Conservation (phyloP, 30 jellyfish, hydroid and myxozoan genomes). For the Turritopsis dohrnii region DNA sequence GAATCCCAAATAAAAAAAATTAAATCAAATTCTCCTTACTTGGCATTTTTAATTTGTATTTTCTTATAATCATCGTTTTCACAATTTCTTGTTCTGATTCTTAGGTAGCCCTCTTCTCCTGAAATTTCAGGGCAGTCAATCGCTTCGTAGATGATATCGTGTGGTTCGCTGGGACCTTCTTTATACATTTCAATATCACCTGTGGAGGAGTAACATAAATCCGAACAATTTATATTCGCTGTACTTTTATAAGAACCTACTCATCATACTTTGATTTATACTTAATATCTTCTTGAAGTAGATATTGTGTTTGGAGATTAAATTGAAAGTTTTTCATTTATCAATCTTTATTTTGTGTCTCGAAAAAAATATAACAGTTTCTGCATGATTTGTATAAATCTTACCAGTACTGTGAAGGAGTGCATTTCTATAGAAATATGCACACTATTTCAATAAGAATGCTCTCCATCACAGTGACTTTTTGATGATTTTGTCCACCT, state of each 20-base stretch:
- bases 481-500: not conserved
- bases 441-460: not conserved
- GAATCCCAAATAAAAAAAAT: too few relatives aligned
- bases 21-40: slow-evolving; percentile 32
- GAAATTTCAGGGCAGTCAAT: slow-evolving; percentile 82
- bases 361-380: too few relatives aligned
- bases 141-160: slow-evolving; percentile 64
- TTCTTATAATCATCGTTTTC: slow-evolving; percentile 43
- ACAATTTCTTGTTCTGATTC: slow-evolving; percentile 52
- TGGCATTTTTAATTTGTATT: slow-evolving; percentile 60
- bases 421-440: too few relatives aligned
- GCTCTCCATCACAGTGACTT: not conserved
- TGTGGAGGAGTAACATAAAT: slow-evolving; percentile 32
- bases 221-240: too few relatives aligned
- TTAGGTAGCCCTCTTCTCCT: slow-evolving; percentile 61
- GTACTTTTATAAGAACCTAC: too few relatives aligned
- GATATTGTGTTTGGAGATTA: too few relatives aligned
- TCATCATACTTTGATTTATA: too few relatives aligned
- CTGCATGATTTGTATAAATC: too few relatives aligned
- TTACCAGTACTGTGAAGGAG: too few relatives aligned
- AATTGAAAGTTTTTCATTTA: too few relatives aligned
- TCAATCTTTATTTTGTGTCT: too few relatives aligned
- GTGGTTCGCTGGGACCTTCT: slow-evolving; percentile 57
- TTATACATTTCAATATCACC: slow-evolving; percentile 80
- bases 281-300: too few relatives aligned